Conservation (phyloP, 2,797 vertebrate species). For the Pempheris klunzingeri region DNA sequence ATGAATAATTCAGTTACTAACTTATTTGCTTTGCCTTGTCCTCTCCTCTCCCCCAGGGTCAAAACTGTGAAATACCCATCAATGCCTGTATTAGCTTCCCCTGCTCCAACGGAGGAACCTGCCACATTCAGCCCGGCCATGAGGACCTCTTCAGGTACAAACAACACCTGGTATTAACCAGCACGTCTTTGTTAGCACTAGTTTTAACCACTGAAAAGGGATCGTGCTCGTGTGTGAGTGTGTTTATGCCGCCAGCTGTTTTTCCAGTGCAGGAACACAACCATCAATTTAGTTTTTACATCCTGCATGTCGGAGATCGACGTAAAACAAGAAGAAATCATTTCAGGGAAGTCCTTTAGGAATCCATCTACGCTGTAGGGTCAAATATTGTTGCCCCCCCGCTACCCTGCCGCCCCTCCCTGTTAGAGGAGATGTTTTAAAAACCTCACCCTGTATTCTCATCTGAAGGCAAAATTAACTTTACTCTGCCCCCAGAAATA, state of each 20-base stretch:
- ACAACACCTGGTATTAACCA: not conserved
- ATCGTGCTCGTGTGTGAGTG: not conserved
- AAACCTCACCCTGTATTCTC: slow-evolving; percentile 50
- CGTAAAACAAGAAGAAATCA: not conserved
- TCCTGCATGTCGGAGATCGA: not conserved
- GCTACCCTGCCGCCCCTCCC: not conserved
- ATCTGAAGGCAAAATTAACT: slow-evolving; percentile 52
- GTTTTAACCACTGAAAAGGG: not conserved
- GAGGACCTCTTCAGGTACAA: slow-evolving; percentile 93
- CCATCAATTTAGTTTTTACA: not conserved
- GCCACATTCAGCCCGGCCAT: slow-evolving; percentile 89
- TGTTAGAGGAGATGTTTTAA: slow-evolving; percentile 38
- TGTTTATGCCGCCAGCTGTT: not conserved
- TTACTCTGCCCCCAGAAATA: slow-evolving; percentile 50
- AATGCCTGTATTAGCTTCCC: slow-evolving; percentile 95
- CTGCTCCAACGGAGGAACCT: slow-evolving; percentile 94
- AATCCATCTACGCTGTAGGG: slow-evolving; percentile 29
- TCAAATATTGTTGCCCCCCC: slow-evolving; percentile 30
- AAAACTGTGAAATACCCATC: slow-evolving; percentile 92
- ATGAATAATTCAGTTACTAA: slow-evolving; percentile 12
- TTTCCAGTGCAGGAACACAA: not conserved
- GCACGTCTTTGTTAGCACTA: slow-evolving; percentile 24
- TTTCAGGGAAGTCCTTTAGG: slow-evolving; percentile 13
- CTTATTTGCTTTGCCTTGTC: slow-evolving; percentile 18
- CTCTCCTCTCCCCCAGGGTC: slow-evolving; percentile 85